Evolutionary conservation across 2,888 invertebrate genomes (phyloP), one percentile per base, ranked within the genome.

Genomic region (Gnatocerus cornutus): DNA sequence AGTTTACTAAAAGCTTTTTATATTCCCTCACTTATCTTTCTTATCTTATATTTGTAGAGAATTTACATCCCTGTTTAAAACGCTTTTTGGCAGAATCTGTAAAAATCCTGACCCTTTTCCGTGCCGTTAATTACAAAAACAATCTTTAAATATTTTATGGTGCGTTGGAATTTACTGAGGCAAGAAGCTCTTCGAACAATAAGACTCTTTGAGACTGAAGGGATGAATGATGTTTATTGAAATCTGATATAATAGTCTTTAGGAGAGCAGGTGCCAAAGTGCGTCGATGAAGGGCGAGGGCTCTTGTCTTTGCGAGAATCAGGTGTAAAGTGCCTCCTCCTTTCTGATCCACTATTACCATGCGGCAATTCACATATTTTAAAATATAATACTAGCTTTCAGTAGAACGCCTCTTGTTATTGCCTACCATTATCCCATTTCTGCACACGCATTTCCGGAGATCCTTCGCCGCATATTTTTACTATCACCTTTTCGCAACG

Each of bases 361-460:
- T 53, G 9, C 10, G 27, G 63, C 63, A 48, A 68, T 64, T 63
- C 50, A 56, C 63, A 63, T 64, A 68, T 64, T 68, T 68, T 63
- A 64, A 53, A 58, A 48, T 58, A 45, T 63, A 58, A 68, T 52
- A 27, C 48, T 16, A 56, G 55, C 39, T 46, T 39, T 68, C 61
- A 55, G 46, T 33, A 13, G 62, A 62, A 55, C 43, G 37, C 37
- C 52, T 50, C 27, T 55, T 56, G 56, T 68, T 63, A 64, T 58
- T 48, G 55, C 52, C 4, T 12, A 27, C 62, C 39, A 62, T 68
- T 62, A 53, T 62, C 53, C 53, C 27, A 14, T 39, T 68, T 46
- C 53, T 53, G 39, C 33, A 41, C 59, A 30, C 59, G 39, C 59
- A 45, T 59, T 59, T 43, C 45, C 16, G 8, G 29, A 29, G 41